Evolutionary conservation across 2,113 vertebrate genomes (phyloP), one percentile per base, ranked within the genome.

Genomic region (Uropsilus gracilis): DNA sequence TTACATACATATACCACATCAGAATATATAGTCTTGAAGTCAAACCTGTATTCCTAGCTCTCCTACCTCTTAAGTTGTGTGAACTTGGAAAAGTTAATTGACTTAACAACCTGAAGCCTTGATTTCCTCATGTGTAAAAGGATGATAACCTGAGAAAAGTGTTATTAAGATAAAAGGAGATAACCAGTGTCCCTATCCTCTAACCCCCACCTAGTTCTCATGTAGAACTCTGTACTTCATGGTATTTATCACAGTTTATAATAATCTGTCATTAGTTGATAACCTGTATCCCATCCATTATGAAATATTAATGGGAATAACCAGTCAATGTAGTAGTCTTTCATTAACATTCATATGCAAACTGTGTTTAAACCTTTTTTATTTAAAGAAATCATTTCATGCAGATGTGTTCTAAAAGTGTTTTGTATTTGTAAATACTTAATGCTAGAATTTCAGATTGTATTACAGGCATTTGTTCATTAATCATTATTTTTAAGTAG

Each of bases 131-230:
- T 87, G 34, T 92, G 48, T 69, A 42, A 89, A 93, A 85, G 37
- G 71, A 46, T 89, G 81, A 90, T 87, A 92, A 34, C 50, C 46
- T 77, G 28, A 59, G 73, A 61, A 94, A 90, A 92, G 61, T 88
- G 85, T 89, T 91, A 76, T 90, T 95, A 90, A 91, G 64, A 86
- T 91, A 48, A 89, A 91, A 88, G 90, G 44, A 91, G 71, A 78
- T 81, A 82, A 42, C 73, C 87, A 84, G 44, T 90, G 42, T 34
- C 32, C 34, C 48, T 84, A 30, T 50, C 37, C 87, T 46, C 42
- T 32, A 50, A 20, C 1, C 32, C 48, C 39, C 42, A 88, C 77
- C 48, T 94, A 85, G 42, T 88, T 91, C 89, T 96, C 63, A 64
- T 86, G 59, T 59, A 50, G 57, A 59, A 89, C 61, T 85, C 71